phyloP scores from a whole-genome alignment of 2,888 invertebrate species.

The Philonicus albiceps region DNA sequence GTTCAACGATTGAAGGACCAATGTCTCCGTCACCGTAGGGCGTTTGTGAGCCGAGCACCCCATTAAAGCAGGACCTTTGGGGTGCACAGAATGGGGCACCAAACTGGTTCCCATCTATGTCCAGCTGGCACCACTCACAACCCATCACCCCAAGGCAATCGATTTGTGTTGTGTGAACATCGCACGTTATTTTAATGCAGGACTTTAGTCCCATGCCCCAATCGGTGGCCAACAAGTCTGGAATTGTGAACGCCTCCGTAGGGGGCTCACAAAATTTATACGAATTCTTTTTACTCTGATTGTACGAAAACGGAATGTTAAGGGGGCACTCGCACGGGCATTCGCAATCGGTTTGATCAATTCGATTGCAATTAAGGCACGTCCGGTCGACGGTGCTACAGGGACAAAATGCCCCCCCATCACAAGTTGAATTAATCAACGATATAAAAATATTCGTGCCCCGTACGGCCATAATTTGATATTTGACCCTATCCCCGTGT shows the following conservation, averaged over 20 bases:
- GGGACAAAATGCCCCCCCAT: conserved; percentile 86
- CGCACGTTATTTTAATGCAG: conserved; percentile 76
- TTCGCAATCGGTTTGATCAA: conserved; percentile 94
- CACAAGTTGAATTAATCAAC: conserved; percentile 87
- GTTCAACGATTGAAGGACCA: conserved; percentile 58
- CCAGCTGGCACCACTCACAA: conserved; percentile 91
- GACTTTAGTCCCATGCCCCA: conserved; percentile 68
- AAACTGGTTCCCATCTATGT: conserved; percentile 76
- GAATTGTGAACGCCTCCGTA: conserved; percentile 55
- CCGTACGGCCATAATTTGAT: conserved; percentile 80
- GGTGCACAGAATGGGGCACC: conserved; percentile 80
- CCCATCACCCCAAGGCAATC: conserved; percentile 79
- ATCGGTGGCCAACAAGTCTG: too few species aligned
- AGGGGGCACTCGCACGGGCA: conserved; percentile 91
- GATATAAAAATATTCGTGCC: conserved; percentile 90
- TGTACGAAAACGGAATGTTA: conserved; percentile 50
- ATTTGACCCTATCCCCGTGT: conserved; percentile 87
- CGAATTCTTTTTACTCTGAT: neutral
- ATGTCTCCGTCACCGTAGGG: conserved; percentile 70
- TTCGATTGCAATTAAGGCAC: conserved; percentile 90
- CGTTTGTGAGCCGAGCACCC: conserved; percentile 81
- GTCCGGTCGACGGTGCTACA: conserved; percentile 88
- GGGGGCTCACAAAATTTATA: conserved; percentile 57
- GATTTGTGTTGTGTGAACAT: conserved; percentile 69
- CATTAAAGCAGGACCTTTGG: conserved; percentile 84